Percentiles rank a stretch among this genome's conserved stretches.
These are phyloP conservation scores for Xestia rhomboidea DNA, from an alignment of 2,888 invertebrate genomes.

Conservation along the genomic window DNA sequence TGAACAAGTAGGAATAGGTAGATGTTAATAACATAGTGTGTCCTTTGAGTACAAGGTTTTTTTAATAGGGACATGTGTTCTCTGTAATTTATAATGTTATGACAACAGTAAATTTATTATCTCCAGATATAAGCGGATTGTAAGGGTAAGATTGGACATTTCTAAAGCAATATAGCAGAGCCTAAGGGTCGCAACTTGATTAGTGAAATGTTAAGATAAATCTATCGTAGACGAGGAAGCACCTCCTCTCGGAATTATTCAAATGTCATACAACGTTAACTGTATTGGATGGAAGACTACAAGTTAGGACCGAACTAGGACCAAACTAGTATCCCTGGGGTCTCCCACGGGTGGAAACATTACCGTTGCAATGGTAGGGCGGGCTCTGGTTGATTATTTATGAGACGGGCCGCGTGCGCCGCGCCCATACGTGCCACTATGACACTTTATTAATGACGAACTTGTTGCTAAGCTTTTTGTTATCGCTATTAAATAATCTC, in stretches of 20 bases:
- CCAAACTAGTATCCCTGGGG: constrained; percentile 69
- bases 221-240: constrained; percentile 62
- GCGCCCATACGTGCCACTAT: constrained; percentile 82
- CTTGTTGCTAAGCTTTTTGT: constrained; percentile 78
- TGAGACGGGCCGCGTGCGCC: constrained; percentile 79
- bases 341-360: constrained; percentile 76
- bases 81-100: constrained; percentile 13
- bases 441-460: constrained; percentile 85
- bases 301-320: constrained; percentile 65
- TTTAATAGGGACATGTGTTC: constrained; percentile 20
- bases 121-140: not conserved
- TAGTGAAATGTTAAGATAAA: constrained; percentile 55
- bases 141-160: constrained; percentile 1
- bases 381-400: constrained; percentile 82
- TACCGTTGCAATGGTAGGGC: constrained; percentile 80
- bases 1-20: constrained; percentile 37
- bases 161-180: constrained; percentile 3
- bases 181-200: constrained; percentile 20
- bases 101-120: constrained; percentile 15
- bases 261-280: constrained; percentile 72
- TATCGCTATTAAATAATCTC: constrained; percentile 76
- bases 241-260: constrained; percentile 72
- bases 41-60: constrained; percentile 4
- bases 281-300: constrained; percentile 68
- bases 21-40: constrained; percentile 27